A percentile compares a stretch with the other conserved stretches of the same genome.
Conservation (phyloP, 2,888 invertebrate species). For the Volucella zonaria region DNA sequence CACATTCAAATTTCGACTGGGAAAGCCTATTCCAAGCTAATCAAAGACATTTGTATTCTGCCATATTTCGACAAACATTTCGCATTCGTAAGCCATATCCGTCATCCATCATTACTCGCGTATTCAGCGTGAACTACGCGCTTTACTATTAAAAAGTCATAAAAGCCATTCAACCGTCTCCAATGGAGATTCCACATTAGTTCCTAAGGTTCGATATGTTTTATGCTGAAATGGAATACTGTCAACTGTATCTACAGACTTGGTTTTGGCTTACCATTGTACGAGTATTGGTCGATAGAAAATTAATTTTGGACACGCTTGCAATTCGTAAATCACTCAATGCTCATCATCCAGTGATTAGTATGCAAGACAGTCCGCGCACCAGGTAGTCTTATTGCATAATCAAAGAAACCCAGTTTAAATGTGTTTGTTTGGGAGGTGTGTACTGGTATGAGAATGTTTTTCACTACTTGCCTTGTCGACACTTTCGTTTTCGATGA, state of each 20-base stretch:
- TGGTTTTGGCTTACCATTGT: not conserved
- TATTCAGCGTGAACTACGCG: slow-evolving; percentile 16
- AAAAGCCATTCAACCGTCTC: slow-evolving; percentile 19
- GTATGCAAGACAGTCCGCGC: slow-evolving; percentile 46
- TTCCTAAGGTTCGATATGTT: slow-evolving; percentile 18
- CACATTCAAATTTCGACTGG: no score
- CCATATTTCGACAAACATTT: not conserved
- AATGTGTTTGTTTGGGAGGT: slow-evolving; percentile 10
- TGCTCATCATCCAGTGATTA: slow-evolving; percentile 23
- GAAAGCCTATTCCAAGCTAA: no score
- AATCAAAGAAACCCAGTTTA: slow-evolving; percentile 45
- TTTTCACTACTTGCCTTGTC: slow-evolving; percentile 26
- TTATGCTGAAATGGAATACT: slow-evolving; percentile 16
- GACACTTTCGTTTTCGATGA: slow-evolving; percentile 59
- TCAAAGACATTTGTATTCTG: slow-evolving; percentile 11
- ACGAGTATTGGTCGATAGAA: slow-evolving; percentile 12
- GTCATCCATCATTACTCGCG: not conserved
- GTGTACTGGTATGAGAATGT: slow-evolving; percentile 28
- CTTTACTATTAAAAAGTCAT: slow-evolving; percentile 28
- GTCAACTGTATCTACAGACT: slow-evolving; percentile 9
- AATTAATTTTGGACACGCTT: slow-evolving; percentile 54
- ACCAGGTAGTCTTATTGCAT: slow-evolving; percentile 52
- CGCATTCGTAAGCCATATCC: slow-evolving; percentile 9
- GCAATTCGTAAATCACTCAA: slow-evolving; percentile 40
- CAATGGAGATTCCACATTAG: slow-evolving; percentile 23